A percentile compares a stretch with the other conserved stretches of the same genome.
phyloP scores from a whole-genome alignment of 1,140 invertebrate species.

The Geopemphigus sp. region DNA sequence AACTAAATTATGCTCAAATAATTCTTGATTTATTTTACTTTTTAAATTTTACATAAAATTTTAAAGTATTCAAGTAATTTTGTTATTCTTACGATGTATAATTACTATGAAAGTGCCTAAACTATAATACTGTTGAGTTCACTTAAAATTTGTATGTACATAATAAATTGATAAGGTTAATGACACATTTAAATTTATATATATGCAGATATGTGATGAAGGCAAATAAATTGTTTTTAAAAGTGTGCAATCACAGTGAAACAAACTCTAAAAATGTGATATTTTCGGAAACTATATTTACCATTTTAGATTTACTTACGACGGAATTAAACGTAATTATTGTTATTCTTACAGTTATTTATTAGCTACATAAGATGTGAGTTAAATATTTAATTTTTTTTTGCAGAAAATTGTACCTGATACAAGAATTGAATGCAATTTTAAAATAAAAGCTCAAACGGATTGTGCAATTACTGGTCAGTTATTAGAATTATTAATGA shows the following conservation, averaged over 20 bases:
- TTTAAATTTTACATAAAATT: too few species aligned
- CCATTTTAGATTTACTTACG: slow-evolving; percentile 39
- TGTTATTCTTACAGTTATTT: neutral
- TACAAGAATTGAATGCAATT: slow-evolving; percentile 35
- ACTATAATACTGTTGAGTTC: too few species aligned
- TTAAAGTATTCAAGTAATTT: too few species aligned
- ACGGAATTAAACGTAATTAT: slow-evolving; percentile 40
- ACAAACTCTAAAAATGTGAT: slow-evolving; percentile 18
- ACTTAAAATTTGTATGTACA: too few species aligned
- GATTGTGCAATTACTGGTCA: slow-evolving; percentile 41
- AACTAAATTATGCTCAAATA: neutral
- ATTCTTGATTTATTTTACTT: too few species aligned
- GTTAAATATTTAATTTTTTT: neutral
- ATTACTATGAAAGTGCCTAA: too few species aligned
- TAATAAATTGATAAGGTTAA: neutral
- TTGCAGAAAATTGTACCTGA: slow-evolving; percentile 37
- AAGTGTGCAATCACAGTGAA: slow-evolving; percentile 36
- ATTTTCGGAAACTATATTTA: slow-evolving; percentile 32
- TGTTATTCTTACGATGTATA: too few species aligned
- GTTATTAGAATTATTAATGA: slow-evolving; percentile 27
- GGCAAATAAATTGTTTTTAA: slow-evolving; percentile 23
- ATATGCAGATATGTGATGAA: slow-evolving; percentile 16
- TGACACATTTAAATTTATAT: neutral
- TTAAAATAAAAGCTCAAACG: slow-evolving; percentile 42
- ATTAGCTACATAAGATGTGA: neutral